These are phyloP conservation scores for Pecten maximus DNA, from an alignment of 2,888 invertebrate genomes.

Conservation along the genomic window DNA sequence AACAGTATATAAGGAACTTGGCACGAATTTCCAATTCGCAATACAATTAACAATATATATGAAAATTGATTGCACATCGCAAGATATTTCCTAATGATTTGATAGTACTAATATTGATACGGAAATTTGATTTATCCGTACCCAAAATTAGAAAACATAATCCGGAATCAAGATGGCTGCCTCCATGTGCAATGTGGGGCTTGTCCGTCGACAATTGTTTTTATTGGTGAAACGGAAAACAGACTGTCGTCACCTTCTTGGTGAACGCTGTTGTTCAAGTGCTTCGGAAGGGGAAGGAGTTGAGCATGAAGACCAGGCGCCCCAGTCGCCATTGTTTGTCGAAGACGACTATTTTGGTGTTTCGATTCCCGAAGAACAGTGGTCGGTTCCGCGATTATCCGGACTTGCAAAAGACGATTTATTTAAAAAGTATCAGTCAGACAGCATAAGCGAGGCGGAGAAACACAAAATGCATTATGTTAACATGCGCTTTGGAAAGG, in stretches of 20 bases:
- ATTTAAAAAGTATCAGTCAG: background rate
- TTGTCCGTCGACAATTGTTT: background rate
- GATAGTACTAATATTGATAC: no score
- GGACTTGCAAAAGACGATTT: background rate
- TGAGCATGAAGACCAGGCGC: background rate
- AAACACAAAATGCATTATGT: background rate
- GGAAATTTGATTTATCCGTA: background rate
- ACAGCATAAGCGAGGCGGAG: background rate
- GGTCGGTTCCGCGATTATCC: background rate
- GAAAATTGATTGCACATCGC: no score
- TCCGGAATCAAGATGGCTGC: background rate
- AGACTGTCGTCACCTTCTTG: background rate
- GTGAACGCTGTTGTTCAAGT: background rate
- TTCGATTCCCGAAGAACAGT: background rate
- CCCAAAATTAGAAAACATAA: background rate
- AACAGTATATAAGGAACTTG: no score
- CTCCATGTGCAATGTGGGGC: background rate
- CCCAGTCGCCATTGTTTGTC: background rate
- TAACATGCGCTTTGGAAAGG: background rate
- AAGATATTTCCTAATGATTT: no score
- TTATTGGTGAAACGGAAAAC: background rate
- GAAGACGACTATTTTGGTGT: slow-evolving; percentile 31
- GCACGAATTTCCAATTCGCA: no score
- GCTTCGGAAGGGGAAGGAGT: background rate
- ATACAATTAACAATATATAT: no score